Percentiles rank a stretch among this genome's conserved stretches.
These are phyloP conservation scores for Alectura lathami DNA, from an alignment of 2,113 vertebrate genomes.

Conservation along the genomic window DNA sequence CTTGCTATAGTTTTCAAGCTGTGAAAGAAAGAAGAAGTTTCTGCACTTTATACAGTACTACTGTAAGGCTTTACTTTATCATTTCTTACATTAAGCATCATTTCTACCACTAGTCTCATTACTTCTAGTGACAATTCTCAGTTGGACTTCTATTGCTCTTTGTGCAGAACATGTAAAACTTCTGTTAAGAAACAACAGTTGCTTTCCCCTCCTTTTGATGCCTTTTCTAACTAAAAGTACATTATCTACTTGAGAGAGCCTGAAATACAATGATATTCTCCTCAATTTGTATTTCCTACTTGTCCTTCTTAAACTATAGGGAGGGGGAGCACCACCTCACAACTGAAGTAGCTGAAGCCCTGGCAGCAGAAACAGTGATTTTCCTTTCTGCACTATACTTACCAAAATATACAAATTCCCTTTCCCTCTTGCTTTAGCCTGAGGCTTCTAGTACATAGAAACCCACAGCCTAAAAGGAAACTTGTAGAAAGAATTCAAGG, in stretches of 20 bases:
- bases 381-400: background rate
- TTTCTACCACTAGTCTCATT: background rate
- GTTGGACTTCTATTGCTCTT: background rate
- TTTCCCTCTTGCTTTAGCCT: background rate
- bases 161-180: background rate
- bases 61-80: background rate
- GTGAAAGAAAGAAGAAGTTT: background rate
- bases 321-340: background rate
- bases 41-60: too few relatives aligned
- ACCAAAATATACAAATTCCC: background rate
- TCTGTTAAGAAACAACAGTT: background rate
- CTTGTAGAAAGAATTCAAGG: conserved; percentile 44
- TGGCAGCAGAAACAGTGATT: background rate
- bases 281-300: background rate
- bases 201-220: background rate
- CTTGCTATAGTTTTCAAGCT: background rate
- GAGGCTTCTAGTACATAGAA: conserved; percentile 34
- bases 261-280: background rate
- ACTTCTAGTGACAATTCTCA: background rate
- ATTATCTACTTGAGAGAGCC: background rate
- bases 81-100: background rate
- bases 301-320: background rate
- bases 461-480: conserved; percentile 45
- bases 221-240: background rate
- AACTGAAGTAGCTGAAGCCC: background rate